These are phyloP conservation scores for Eurystomus gularis DNA, from an alignment of 2,113 vertebrate genomes.

Conservation along the genomic window DNA sequence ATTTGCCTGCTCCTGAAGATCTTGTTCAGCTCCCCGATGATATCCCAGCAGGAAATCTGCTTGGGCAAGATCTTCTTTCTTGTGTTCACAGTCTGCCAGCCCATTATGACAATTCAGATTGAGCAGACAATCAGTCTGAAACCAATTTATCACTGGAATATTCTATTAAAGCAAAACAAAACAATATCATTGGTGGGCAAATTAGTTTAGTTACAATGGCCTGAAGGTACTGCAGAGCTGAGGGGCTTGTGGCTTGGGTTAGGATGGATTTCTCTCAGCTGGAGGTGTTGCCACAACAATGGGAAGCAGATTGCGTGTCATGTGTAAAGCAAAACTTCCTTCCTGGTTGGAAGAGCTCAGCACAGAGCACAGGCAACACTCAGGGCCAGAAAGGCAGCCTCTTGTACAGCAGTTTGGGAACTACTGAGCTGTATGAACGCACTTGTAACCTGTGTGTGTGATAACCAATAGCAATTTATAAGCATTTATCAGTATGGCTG, in stretches of 20 bases:
- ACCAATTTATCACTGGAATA: not conserved
- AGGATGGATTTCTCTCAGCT: not conserved
- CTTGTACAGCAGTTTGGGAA: not conserved
- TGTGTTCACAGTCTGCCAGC: not conserved
- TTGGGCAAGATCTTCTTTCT: not conserved
- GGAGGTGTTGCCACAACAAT: conserved; percentile 13
- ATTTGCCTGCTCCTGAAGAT: not conserved
- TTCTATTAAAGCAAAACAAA: conserved; percentile 1
- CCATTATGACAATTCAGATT: not conserved
- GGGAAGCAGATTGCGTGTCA: not conserved
- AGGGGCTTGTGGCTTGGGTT: not conserved
- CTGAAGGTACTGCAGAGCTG: not conserved
- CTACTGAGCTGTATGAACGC: not conserved
- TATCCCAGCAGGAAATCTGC: not conserved
- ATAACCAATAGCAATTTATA: not conserved
- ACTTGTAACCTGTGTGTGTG: not conserved
- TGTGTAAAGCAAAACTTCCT: not conserved
- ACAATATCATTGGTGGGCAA: not conserved
- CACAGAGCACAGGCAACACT: not conserved
- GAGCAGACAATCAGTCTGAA: not conserved
- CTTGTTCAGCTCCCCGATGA: not conserved
- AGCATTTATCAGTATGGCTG: not conserved
- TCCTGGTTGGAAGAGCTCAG: not conserved
- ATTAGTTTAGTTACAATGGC: not conserved
- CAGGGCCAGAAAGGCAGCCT: not conserved